phyloP scores from a whole-genome alignment of 2,888 invertebrate genomes.

The Rhagonycha fulva region DNA sequence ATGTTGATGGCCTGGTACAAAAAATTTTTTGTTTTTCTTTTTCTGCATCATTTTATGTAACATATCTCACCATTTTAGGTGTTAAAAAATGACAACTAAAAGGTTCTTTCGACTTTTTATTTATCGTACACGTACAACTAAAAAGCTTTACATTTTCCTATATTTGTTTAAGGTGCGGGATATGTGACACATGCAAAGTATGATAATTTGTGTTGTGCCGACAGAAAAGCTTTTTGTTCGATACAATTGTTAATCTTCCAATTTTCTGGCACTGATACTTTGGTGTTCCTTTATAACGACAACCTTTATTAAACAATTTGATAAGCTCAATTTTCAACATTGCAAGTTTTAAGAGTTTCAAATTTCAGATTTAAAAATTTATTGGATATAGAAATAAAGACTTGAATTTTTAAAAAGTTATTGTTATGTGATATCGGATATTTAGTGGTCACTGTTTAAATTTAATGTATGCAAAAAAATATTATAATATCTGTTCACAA shows the following conservation, averaged over 20 bases:
- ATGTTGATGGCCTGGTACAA: slow-evolving; percentile 16
- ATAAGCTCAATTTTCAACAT: too few relatives aligned
- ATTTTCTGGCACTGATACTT: too few relatives aligned
- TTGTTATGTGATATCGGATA: too few relatives aligned
- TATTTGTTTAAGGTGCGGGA: background rate
- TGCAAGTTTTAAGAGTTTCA: too few relatives aligned
- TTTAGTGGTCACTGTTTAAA: too few relatives aligned
- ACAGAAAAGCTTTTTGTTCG: background rate
- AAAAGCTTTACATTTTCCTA: background rate
- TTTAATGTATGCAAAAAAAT: too few relatives aligned
- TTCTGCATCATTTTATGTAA: slow-evolving; percentile 17
- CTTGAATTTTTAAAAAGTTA: too few relatives aligned
- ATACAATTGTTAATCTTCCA: background rate
- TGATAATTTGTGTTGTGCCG: background rate
- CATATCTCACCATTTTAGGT: slow-evolving; percentile 21
- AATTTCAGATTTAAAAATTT: too few relatives aligned
- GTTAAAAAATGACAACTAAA: slow-evolving; percentile 17
- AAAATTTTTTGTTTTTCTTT: slow-evolving; percentile 15
- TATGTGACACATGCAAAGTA: background rate
- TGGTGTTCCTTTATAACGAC: too few relatives aligned
- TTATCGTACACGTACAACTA: background rate
- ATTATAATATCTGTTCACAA: too few relatives aligned
- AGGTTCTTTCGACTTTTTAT: background rate
- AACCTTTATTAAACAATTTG: too few relatives aligned
- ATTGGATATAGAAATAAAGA: too few relatives aligned